Base-by-base conservation (phyloP, 2,113 vertebrate species). In the Toxotes chatareus region DNA sequence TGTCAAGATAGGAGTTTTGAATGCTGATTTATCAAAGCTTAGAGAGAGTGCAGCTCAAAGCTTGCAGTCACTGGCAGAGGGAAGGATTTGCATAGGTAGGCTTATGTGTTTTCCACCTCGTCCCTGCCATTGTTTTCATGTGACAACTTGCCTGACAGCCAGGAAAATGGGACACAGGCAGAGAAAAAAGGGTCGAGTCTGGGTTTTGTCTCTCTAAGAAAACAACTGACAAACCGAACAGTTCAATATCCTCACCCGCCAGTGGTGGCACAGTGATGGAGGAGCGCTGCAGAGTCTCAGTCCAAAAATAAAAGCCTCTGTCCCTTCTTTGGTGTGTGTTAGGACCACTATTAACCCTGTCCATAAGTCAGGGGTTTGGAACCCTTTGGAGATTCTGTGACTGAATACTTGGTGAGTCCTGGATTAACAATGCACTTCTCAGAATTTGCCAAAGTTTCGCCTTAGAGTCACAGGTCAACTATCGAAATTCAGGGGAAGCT, bases 141-240 rank as follows among this genome's bases (percentile, higher is more conserved):
- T 92, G 92, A 91, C 91, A 93, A 85, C 69, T 89, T 89, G 76
- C 82, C 85, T 93, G 93, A 92, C 93, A 92, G 86, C 72, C 42
- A 17, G 64, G 73, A 88, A 93, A 93, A 91, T 92, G 87, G 92
- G 87, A 91, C 91, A 80, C 82, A 57, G 71, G 76, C 67, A 42
- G 49, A 88, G 82, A 70, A 82, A 90, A 89, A 90, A 88, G 76
- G 82, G 76, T 80, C 21, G 73, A 83, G 80, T 69, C 49, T 91
- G 90, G 83, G 91, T 90, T 89, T 89, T 87, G 86, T 76, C 73
- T 88, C 69, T 83, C 73, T 53, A 78, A 91, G 85, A 87, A 91
- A 90, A 85, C 80, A 89, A 89, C 17, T 84, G 90, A 91, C 91
- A 90, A 82, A 79, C 23, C 38, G 76, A 84, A 31, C 76, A 60